Evolutionary conservation across 1,140 invertebrate species (phyloP).

Genomic region (Halictus rubicundus): DNA sequence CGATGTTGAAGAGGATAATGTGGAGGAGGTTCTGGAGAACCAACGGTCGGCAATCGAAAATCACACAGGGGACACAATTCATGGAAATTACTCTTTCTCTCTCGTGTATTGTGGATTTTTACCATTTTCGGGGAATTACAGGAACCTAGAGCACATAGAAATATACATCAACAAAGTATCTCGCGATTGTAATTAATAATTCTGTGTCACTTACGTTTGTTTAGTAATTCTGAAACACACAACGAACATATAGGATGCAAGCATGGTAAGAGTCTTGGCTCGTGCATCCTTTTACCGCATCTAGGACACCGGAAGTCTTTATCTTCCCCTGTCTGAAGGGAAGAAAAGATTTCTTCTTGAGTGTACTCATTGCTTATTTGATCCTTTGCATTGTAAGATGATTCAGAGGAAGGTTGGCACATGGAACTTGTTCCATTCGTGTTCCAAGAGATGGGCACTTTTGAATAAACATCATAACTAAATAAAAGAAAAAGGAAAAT

Average conservation of each 20-base stretch:
- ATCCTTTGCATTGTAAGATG: slow-evolving; percentile 1
- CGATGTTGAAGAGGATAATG: slow-evolving; percentile 77
- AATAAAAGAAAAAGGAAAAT: neutral
- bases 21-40: slow-evolving; percentile 66
- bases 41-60: slow-evolving; percentile 64
- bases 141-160: slow-evolving; percentile 12
- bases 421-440: slow-evolving; percentile 21
- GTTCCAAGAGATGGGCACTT: neutral
- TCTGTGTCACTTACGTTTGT: slow-evolving; percentile 43
- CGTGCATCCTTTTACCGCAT: slow-evolving; percentile 72
- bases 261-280: slow-evolving; percentile 75
- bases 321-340: slow-evolving; percentile 30
- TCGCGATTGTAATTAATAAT: neutral
- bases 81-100: slow-evolving; percentile 4
- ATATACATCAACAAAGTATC: neutral
- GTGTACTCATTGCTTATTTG: neutral
- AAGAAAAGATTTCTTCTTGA: slow-evolving; percentile 8
- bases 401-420: slow-evolving; percentile 11
- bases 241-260: slow-evolving; percentile 73
- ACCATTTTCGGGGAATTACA: slow-evolving; percentile 13
- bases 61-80: slow-evolving; percentile 75
- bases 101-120: slow-evolving; percentile 3
- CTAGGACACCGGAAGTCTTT: slow-evolving; percentile 73
- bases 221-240: slow-evolving; percentile 72
- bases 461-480: slow-evolving; percentile 13